Evolutionary conservation across 2,888 invertebrate genomes (phyloP).

Genomic region (Cataglyphis livida): DNA sequence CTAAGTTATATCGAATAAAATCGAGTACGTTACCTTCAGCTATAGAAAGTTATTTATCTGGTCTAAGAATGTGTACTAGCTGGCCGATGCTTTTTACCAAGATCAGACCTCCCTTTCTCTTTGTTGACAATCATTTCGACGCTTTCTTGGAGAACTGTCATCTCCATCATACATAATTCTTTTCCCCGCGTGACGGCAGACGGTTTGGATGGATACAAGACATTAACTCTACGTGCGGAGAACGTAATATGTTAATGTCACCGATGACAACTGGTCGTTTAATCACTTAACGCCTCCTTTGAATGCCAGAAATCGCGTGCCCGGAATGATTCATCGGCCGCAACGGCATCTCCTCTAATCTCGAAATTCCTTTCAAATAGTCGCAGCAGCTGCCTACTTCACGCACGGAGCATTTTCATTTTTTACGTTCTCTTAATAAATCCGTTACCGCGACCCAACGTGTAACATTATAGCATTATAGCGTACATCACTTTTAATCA

Average conservation of each 20-base stretch:
- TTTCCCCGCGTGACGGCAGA: constrained; percentile 66
- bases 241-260: constrained; percentile 79
- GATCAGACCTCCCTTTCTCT: constrained; percentile 41
- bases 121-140: constrained; percentile 61
- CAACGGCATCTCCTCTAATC: constrained; percentile 75
- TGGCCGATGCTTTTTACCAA: constrained; percentile 18
- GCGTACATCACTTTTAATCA: constrained; percentile 49
- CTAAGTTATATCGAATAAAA: neutral
- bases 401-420: constrained; percentile 33
- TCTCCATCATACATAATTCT: constrained; percentile 72
- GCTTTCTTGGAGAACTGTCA: constrained; percentile 57
- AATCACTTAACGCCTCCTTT: constrained; percentile 82
- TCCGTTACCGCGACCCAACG: constrained; percentile 37
- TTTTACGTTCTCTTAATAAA: constrained; percentile 62
- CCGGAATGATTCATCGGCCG: constrained; percentile 71
- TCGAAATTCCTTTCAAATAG: constrained; percentile 73
- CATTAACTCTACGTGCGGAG: constrained; percentile 75
- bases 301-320: constrained; percentile 76
- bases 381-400: constrained; percentile 53
- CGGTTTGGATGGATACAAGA: constrained; percentile 76
- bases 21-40: neutral
- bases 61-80: neutral
- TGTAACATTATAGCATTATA: constrained; percentile 14
- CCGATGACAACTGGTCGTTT: constrained; percentile 82
- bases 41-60: constrained; percentile 27